Conservation (phyloP, 2,797 vertebrate species). For the Vespertilio murinus region DNA sequence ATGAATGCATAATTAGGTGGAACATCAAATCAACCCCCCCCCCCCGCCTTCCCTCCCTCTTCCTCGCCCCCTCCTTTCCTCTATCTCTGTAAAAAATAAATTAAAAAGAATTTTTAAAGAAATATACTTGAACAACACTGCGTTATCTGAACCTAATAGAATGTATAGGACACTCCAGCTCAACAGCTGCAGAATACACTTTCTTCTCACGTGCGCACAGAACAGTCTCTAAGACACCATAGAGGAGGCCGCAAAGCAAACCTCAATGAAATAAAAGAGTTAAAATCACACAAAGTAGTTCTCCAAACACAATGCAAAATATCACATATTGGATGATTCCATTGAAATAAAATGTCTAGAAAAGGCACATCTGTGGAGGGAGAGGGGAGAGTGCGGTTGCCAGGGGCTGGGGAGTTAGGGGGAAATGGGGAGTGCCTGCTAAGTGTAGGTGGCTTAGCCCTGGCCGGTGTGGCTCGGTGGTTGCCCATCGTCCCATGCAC, state of each 20-base stretch:
- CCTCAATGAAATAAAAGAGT: not conserved
- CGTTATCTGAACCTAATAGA: not conserved
- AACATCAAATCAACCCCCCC: too few species aligned
- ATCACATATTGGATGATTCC: not conserved
- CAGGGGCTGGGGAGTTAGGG: too few species aligned
- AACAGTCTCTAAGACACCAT: not conserved
- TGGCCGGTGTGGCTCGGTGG: not conserved
- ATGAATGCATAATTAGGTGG: too few species aligned
- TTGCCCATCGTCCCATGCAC: not conserved
- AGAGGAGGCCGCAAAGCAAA: not conserved
- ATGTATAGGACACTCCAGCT: not conserved
- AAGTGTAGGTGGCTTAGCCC: not conserved
- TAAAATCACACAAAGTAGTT: not conserved
- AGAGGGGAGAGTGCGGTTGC: not conserved
- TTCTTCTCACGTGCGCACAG: not conserved
- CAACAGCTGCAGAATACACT: not conserved
- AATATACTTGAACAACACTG: not conserved
- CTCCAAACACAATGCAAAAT: not conserved
- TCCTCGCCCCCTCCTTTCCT: too few species aligned
- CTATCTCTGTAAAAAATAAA: too few species aligned
- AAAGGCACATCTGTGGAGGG: not conserved
- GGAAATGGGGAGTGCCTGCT: not conserved
- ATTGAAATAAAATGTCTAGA: not conserved
- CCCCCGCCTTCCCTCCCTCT: too few species aligned
- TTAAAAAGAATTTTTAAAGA: too few species aligned